Percentiles rank a stretch among this genome's conserved stretches.
phyloP scores from a whole-genome alignment of 2,113 vertebrate species.

The Bucco capensis region DNA sequence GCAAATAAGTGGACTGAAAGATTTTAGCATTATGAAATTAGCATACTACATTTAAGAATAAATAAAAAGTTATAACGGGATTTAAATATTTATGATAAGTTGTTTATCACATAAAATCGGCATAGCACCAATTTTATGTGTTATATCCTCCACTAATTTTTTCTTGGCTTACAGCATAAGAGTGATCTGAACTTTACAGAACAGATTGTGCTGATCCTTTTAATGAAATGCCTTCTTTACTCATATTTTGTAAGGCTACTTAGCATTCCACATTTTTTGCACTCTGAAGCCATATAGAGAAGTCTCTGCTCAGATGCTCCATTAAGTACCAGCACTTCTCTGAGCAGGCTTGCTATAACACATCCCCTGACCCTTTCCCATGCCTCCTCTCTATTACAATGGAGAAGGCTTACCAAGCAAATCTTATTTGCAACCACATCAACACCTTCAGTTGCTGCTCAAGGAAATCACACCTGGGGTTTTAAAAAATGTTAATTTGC shows the following conservation, averaged over 20 bases:
- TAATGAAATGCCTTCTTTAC: background rate
- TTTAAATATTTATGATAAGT: slow-evolving; percentile 59
- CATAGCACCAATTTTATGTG: background rate
- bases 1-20: background rate
- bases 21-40: slow-evolving; percentile 39
- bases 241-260: background rate
- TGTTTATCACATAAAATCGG: slow-evolving; percentile 42
- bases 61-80: slow-evolving; percentile 47
- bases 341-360: background rate
- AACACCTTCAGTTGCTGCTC: background rate
- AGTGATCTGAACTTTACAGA: background rate
- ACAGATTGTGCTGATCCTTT: background rate
- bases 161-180: background rate
- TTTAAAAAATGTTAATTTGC: background rate
- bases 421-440: background rate
- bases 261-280: background rate
- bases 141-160: slow-evolving; percentile 22
- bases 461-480: background rate
- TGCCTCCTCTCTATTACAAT: background rate
- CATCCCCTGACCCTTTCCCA: background rate
- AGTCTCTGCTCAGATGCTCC: background rate
- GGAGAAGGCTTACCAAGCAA: background rate
- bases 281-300: background rate
- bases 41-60: slow-evolving; percentile 27
- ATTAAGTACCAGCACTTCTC: background rate